phyloP scores from a whole-genome alignment of 2,888 invertebrate genomes.

The Drosophila buzzatii region DNA sequence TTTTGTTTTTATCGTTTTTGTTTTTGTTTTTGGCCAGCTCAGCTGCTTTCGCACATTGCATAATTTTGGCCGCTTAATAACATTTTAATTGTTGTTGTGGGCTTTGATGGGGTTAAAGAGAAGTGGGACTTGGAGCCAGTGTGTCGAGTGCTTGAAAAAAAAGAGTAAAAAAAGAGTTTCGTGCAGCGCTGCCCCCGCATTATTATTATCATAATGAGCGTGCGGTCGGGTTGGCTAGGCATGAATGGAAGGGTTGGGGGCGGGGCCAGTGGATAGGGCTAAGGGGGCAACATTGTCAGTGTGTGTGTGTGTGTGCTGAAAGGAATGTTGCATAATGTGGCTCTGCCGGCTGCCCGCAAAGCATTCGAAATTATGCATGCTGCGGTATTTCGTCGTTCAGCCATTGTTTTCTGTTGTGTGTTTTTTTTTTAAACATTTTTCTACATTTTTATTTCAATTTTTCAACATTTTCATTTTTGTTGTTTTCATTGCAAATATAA shows the following conservation, averaged over 20 bases:
- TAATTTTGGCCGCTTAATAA: slow-evolving; percentile 77
- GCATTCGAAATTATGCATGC: slow-evolving; percentile 74
- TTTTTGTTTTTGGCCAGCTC: slow-evolving; percentile 39
- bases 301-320: slow-evolving; percentile 52
- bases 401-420: slow-evolving; percentile 48
- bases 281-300: slow-evolving; percentile 28
- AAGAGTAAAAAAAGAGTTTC: slow-evolving; percentile 17
- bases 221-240: slow-evolving; percentile 52
- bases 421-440: slow-evolving; percentile 15
- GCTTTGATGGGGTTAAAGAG: slow-evolving; percentile 56
- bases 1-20: slow-evolving; percentile 6
- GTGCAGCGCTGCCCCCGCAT: slow-evolving; percentile 58
- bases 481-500: slow-evolving; percentile 53
- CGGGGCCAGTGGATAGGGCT: not conserved
- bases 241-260: not conserved
- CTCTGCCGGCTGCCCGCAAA: slow-evolving; percentile 55
- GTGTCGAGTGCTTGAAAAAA: slow-evolving; percentile 21
- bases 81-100: slow-evolving; percentile 79
- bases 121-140: not conserved
- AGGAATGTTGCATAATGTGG: slow-evolving; percentile 77
- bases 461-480: slow-evolving; percentile 9
- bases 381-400: slow-evolving; percentile 51
- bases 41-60: slow-evolving; percentile 63
- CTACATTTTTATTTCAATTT: slow-evolving; percentile 11
- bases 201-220: slow-evolving; percentile 78